Evolutionary conservation across 1,140 invertebrate species (phyloP).

Genomic region (Bombus superbus): DNA sequence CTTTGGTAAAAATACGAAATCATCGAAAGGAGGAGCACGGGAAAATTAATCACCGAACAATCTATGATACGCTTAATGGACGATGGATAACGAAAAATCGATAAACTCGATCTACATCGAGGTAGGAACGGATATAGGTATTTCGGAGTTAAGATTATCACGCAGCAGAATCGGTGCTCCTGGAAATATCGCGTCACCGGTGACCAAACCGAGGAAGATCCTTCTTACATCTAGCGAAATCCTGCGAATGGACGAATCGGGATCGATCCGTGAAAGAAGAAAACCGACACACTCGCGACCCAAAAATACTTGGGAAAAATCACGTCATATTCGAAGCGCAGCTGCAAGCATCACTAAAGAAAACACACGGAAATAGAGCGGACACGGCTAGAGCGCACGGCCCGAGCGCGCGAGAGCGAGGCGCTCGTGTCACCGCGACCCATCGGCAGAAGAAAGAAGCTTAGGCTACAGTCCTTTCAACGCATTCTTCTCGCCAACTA

Average conservation of each 20-base stretch:
- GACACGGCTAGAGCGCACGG: slow-evolving; percentile 3
- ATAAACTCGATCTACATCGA: too few relatives aligned
- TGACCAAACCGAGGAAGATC: neutral
- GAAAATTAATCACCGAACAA: too few relatives aligned
- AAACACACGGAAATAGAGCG: slow-evolving; percentile 52
- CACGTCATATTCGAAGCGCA: neutral
- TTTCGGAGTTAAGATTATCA: neutral
- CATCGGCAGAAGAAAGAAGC: neutral
- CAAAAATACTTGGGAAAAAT: slow-evolving; percentile 43
- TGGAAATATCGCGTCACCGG: too few relatives aligned
- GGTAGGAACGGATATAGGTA: neutral
- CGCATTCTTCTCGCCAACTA: neutral
- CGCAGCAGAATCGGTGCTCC: neutral
- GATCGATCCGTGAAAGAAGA: neutral
- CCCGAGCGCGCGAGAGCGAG: neutral
- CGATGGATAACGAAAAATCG: too few relatives aligned
- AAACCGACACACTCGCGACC: neutral
- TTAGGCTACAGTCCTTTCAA: neutral
- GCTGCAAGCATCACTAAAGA: slow-evolving; percentile 38
- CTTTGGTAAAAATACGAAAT: too few relatives aligned
- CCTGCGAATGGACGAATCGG: neutral
- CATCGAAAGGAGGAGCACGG: too few relatives aligned
- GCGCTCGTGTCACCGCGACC: neutral
- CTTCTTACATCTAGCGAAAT: neutral
- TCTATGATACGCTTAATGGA: too few relatives aligned